A percentile compares a stretch with the other conserved stretches of the same genome.
Evolutionary conservation across 2,113 vertebrate genomes (phyloP).

Genomic region (Hippopotamus amphibius): DNA sequence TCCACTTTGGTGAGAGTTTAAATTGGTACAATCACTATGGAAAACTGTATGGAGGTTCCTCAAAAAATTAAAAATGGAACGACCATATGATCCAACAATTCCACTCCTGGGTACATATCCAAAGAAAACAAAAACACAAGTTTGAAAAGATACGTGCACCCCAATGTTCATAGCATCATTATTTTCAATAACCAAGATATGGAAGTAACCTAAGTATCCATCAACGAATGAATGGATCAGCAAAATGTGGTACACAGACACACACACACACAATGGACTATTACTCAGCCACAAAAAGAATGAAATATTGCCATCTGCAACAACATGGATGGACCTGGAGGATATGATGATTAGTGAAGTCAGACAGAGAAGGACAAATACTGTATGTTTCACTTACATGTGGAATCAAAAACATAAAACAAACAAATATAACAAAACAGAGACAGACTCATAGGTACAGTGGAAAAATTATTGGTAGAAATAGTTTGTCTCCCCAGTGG

Average conservation of each 20-base stretch:
- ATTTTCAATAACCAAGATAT: background rate
- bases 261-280: background rate
- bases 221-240: background rate
- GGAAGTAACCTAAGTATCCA: background rate
- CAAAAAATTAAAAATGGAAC: background rate
- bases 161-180: background rate
- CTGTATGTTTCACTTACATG: background rate
- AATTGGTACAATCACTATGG: background rate
- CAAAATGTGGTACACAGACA: background rate
- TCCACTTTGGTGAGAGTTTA: background rate
- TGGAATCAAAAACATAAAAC: background rate
- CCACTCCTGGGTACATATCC: background rate
- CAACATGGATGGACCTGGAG: background rate
- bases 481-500: background rate
- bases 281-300: background rate
- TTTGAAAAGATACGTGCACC: background rate
- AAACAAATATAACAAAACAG: background rate
- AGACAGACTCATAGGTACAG: background rate
- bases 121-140: background rate
- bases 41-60: background rate
- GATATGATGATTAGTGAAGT: background rate
- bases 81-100: background rate
- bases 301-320: background rate
- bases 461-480: background rate
- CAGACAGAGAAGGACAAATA: background rate